Percentiles rank a stretch among this genome's conserved stretches.
These are phyloP conservation scores for Montipora capricornis DNA, from an alignment of 64 coral and sea anemone species.

Conservation along the genomic window DNA sequence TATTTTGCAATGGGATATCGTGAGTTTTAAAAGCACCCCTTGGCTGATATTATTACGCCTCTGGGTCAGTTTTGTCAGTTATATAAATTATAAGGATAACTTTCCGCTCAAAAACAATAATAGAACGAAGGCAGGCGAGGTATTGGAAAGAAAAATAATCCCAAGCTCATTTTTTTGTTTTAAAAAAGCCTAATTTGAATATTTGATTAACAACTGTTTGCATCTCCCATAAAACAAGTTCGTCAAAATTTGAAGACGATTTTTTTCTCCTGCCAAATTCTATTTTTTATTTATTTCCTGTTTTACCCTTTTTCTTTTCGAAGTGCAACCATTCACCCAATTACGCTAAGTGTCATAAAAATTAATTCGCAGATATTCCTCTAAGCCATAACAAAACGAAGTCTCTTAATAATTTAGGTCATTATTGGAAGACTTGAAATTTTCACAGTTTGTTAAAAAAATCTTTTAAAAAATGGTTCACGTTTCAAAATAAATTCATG, in stretches of 20 bases:
- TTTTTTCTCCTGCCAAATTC: too few species aligned
- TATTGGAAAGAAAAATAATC: background rate
- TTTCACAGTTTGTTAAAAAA: background rate
- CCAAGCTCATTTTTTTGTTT: too few species aligned
- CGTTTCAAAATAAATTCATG: too few species aligned
- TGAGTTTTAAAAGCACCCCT: conserved; percentile 18
- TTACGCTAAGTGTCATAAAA: too few species aligned
- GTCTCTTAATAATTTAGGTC: background rate
- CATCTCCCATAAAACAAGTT: too few species aligned
- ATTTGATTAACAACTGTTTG: too few species aligned
- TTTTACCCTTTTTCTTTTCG: too few species aligned
- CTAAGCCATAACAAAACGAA: background rate
- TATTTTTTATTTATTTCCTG: background rate
- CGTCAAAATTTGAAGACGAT: too few species aligned
- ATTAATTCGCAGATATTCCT: too few species aligned
- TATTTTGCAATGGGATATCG: background rate
- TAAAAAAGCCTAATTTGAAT: too few species aligned
- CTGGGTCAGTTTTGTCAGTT: background rate
- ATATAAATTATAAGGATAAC: conserved; percentile 19
- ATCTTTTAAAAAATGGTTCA: too few species aligned
- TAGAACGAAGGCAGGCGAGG: background rate
- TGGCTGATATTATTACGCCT: background rate
- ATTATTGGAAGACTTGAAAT: background rate
- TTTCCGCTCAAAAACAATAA: conserved; percentile 22
- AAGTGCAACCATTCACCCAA: too few species aligned